Base-by-base conservation (phyloP, 1,140 invertebrate species). In the Reticulitermes speratus region DNA sequence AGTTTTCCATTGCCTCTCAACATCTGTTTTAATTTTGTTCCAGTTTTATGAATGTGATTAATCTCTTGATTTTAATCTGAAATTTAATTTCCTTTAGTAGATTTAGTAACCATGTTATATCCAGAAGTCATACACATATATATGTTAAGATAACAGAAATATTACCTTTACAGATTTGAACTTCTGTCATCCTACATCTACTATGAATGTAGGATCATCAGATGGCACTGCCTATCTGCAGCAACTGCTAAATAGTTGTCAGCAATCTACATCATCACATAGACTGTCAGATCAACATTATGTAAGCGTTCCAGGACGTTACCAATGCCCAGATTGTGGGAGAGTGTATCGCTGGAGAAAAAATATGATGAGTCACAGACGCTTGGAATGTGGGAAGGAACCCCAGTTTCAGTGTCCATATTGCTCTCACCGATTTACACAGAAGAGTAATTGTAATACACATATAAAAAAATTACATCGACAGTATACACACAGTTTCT, bases 371-470 rank as follows among this genome's bases (percentile, higher is more conserved):
- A 52, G 82, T 38, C 88, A 88, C 75, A 88, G 69, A 25, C 83
- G 86, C 89, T 91, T 90, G 87, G 90, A 90, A 84, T 91, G 91
- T 85, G 90, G 89, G 44, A 89, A 90, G 84, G 89, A 87, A 5
- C 89, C 88, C 25, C 88, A 89, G 87, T 92, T 90, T 88, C 88
- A 88, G 38, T 93, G 93, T 88, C 89, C 90, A 3, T 90, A 90
- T 86, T 92, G 91, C 86, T 87, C 88, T 38, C 91, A 91, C 86
- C 90, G 89, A 82, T 88, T 90, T 44, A 90, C 91, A 87, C 90
- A 87, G 48, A 88, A 88, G 82, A 86, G 90, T 87, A 91, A 91
- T 88, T 82, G 91, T 85, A 87, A 90, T 69, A 89, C 89, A 44
- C 91, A 91, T 87, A 89, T 91, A 88, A 44, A 88, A 88, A 38